Base-by-base conservation (phyloP, 2,113 vertebrate species). In the Prionailurus viverrinus region DNA sequence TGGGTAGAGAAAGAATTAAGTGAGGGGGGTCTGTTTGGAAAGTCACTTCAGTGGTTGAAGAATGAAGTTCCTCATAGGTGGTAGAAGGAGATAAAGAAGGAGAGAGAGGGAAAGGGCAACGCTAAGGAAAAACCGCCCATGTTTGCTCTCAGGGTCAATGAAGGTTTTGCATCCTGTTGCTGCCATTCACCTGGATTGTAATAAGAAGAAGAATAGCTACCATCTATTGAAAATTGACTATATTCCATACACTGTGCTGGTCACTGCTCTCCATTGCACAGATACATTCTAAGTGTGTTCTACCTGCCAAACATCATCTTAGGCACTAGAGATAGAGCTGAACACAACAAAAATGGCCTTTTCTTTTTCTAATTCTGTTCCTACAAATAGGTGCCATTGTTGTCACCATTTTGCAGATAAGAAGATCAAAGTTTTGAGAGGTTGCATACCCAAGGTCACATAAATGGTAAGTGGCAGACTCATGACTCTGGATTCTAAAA, bases 351-450 rank as follows among this genome's bases (percentile, higher is more conserved):
- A 81, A 96, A 90, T 29, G 19, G 3, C 73, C 18, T 33, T 0
- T 65, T 89, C 7, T 65, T 12, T 88, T 5, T 89, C 80, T 25
- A 39, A 78, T 29, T 76, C 73, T 82, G 10, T 78, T 81, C 18
- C 45, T 48, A 48, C 27, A 92, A 36, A 61, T 18, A 79, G 53
- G 88, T 55, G 9, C n/a, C n/a, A 71, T 65, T 25, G 36, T 23
- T 55, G 31, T 61, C 27, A 45, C 18, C 18, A 51, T 73, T 94
- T 73, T 66, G 21, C 1, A 94, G 53, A 27, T 53, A 2, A 48
- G 36, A 51, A 68, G 86, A 91, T 36, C 61, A 81, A 63, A 58
- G 33, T 80, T 95, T 74, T 91, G 51, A 83, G n/a, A 89, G 27
- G 4, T 41, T 93, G 25, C 31, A 51, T 71, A 51, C 3, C 21